Evolutionary conservation across 2,113 vertebrate species (phyloP), one percentile per base, ranked within the genome.

Genomic region (Plecotus auritus): DNA sequence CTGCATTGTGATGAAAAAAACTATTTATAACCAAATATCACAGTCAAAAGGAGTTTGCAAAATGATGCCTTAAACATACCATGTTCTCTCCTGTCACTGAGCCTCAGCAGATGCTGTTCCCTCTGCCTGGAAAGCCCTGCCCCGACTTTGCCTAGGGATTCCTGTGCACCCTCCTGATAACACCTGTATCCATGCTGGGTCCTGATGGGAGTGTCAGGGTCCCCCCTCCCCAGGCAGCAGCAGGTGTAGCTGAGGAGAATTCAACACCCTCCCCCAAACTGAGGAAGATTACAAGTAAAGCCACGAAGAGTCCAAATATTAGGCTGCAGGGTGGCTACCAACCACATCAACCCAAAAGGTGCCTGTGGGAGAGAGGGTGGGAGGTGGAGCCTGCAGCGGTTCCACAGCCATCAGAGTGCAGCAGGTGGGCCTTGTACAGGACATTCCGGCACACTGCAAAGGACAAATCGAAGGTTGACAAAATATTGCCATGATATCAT

Each of bases 291-390:
- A 23, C 42, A 73, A 76, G 4, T 11, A 42, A 84, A 91, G 28
- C 13, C 18, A 23, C 2, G 9, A 77, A 47, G 28, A 85, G 35
- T 59, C 4, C 26, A 67, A 72, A 23, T 30, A 37, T 32, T 26
- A 82, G 85, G 16, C 45, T 54, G 7, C 3, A 76, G 42, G 28
- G 61, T 56, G n/a, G 37, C 9, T 16, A 12, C 16, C 12, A 76
- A 28, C 0, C 30, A 66, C 11, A 20, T 13, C 26, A 54, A 67
- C 5, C 17, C 30, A 26, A 54, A 85, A 23, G 7, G 16, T 28
- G 26, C 26, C 1, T 54, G 3, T 22, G 20, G 18, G 22, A 32
- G 28, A 61, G 6, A 26, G 7, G 4, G 2, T 1, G 0, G 11
- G 37, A 78, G 28, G 9, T 0, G 14, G 2, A 8, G 4, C 16